Evolutionary conservation across 2,113 vertebrate species (phyloP), one percentile per base, ranked within the genome.

Genomic region (Thunnus thynnus): DNA sequence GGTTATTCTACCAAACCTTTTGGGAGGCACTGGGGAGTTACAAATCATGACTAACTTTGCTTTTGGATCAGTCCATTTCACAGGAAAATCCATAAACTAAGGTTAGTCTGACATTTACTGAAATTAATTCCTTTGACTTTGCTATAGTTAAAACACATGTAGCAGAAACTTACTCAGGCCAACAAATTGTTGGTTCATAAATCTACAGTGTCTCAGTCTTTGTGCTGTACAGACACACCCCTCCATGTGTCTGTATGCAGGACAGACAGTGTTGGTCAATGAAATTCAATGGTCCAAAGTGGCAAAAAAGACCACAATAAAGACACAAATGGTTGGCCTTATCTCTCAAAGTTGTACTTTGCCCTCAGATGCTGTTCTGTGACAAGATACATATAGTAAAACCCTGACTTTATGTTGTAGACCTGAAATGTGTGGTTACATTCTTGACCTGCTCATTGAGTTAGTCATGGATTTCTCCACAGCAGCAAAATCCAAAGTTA

Each of bases 331-430:
- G 84, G 89, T 78, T 66, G 17, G 50, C 30, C 30, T 78, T 76
- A 91, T 88, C 86, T 76, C 52, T 66, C 4, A 52, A 63, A 73
- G 67, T 14, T 92, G 89, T 10, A 88, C 90, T 91, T 90, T 92
- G 85, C 41, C 46, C 87, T 64, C 46, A 67, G 22, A 32, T 48
- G 32, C 27, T 20, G 7, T 25, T 57, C 18, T 55, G 51, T 78
- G 72, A 76, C 72, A 66, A 71, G 66, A 74, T 18, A 74, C 55
- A 71, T 72, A 5, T 25, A 55, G 62, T 13, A 36, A 57, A 30
- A 48, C 7, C 17, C 18, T 62, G 9, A 72, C n/a, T 13, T 17
- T 41, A 14, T 63, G 11, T 32, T 25, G 5, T 8, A 51, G 13
- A 50, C 36, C 50, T 72, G 2, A 36, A 13, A 18, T 63, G 17